Evolutionary conservation across 2,113 vertebrate species (phyloP), one percentile per base, ranked within the genome.

Genomic region (Dipodomys stephensi): DNA sequence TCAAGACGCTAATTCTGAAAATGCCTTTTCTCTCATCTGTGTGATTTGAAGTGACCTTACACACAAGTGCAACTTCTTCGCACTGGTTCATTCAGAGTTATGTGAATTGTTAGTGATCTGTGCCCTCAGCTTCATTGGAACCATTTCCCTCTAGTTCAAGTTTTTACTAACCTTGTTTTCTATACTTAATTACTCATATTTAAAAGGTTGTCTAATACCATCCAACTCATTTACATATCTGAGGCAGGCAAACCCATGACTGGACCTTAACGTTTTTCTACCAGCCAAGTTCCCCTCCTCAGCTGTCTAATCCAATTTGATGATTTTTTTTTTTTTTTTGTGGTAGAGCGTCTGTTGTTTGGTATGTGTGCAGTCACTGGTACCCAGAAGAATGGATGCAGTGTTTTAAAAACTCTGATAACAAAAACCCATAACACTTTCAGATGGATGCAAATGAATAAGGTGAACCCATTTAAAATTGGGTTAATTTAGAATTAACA

Each of bases 121-220:
- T 16, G 77, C 89, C 71, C 85, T 89, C 53, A 76, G 46, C 57
- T 85, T 92, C 81, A 90, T 91, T 79, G 80, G 74, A 44, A 69
- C 3, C 6, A 62, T 39, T 30, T 71, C 81, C 84, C 49, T 93
- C 68, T 73, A 77, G 74, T 76, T 95, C 74, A 94, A 93, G 39
- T 49, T 90, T 97, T 85, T 72, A 27, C 78, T 93, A 78, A 95
- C 68, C n/a, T 88, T 72, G 85, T 93, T 94, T 94, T 96, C 94
- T 68, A 81, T 90, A 94, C 89, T 79, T 97, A 97, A 96, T 96
- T 95, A 93, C 90, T 97, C 84, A 95, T 93, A 96, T 97, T 93
- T 96, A 96, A 92, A 92, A 80, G 82, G 67, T 80, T 94, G 46
- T 92, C 86, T 85, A 91, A 92, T 67, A 65, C 82, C 90, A 92